Conservation (phyloP, 2,797 vertebrate species). For the Lutjanus argentimaculatus region DNA sequence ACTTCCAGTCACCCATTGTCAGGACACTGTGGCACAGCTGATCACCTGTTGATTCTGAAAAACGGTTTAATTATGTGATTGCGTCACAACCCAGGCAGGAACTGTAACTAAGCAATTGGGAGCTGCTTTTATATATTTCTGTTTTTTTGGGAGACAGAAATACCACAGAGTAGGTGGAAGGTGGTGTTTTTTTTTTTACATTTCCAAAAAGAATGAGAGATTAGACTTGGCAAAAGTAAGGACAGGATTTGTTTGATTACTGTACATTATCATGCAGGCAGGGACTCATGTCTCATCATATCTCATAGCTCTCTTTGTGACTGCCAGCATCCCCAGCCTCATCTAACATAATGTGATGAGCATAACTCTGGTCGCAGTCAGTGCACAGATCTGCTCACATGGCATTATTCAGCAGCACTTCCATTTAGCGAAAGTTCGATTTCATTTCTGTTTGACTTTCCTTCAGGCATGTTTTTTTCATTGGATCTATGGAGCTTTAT, state of each 20-base stretch:
- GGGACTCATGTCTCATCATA: neutral
- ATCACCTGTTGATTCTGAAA: constrained; percentile 10
- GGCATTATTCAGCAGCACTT: constrained; percentile 16
- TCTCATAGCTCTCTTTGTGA: neutral
- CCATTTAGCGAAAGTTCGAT: constrained; percentile 30
- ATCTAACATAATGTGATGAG: neutral
- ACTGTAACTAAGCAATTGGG: neutral
- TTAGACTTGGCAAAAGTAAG: neutral
- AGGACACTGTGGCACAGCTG: neutral
- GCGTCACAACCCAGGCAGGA: neutral
- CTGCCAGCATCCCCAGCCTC: neutral
- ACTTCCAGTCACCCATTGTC: neutral
- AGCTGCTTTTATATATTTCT: neutral
- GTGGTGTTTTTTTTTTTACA: neutral
- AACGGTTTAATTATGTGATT: neutral
- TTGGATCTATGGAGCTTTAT: constrained; percentile 20
- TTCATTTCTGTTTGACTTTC: constrained; percentile 18
- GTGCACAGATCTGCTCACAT: constrained; percentile 17
- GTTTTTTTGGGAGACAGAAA: neutral
- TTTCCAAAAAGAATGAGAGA: neutral
- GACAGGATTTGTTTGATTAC: neutral
- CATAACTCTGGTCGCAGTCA: neutral
- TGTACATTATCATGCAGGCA: neutral
- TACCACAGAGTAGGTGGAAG: neutral
- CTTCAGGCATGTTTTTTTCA: constrained; percentile 4